Conservation (phyloP, 1,140 invertebrate genomes). For the Epicauta chinensis region DNA sequence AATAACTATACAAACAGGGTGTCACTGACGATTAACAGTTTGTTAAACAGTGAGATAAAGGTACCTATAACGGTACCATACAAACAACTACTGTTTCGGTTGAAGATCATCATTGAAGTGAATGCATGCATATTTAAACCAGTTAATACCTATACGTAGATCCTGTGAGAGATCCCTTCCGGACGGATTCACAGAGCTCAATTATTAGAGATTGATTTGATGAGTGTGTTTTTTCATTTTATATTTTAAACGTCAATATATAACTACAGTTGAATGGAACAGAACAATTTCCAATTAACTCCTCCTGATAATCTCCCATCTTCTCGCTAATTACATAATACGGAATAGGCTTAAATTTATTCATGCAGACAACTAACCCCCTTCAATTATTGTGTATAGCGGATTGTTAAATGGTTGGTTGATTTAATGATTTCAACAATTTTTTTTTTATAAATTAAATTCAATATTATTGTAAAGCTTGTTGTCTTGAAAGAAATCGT, state of each 20-base stretch:
- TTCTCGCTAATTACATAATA: conserved; percentile 23
- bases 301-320: conserved; percentile 24
- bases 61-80: conserved; percentile 7
- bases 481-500: conserved; percentile 1
- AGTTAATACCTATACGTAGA: conserved; percentile 8
- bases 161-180: conserved; percentile 20
- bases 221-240: conserved; percentile 4
- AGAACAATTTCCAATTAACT: conserved; percentile 33
- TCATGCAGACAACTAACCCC: conserved; percentile 18
- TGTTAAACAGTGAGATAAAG: conserved; percentile 13
- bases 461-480: too few relatives aligned
- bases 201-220: conserved; percentile 21
- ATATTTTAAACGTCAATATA: not conserved
- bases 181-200: conserved; percentile 19
- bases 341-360: conserved; percentile 25
- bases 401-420: not conserved
- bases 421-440: too few relatives aligned
- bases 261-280: conserved; percentile 5
- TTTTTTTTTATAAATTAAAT: too few relatives aligned
- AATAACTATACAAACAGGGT: conserved; percentile 23
- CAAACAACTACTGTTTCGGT: not conserved
- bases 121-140: conserved; percentile 19
- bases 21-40: conserved; percentile 22
- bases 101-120: conserved; percentile 10
- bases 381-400: conserved; percentile 12